Conservation (phyloP, 2,113 vertebrate genomes). For the Romanogobio albipinnatus region DNA sequence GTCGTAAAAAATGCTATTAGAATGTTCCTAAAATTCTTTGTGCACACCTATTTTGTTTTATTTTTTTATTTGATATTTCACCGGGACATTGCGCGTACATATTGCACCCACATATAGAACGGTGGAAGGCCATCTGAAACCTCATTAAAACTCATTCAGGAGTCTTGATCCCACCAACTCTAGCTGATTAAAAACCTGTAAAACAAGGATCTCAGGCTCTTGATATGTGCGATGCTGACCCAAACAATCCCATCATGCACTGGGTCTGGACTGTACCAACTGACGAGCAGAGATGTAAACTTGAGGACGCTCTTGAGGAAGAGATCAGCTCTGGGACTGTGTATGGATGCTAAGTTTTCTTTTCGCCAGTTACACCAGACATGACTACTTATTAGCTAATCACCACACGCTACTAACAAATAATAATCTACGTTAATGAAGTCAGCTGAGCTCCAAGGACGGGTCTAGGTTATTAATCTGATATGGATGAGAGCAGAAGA, state of each 20-base stretch:
- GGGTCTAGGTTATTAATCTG: conserved; percentile 65
- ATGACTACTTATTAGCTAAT: conserved; percentile 69
- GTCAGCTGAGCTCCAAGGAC: conserved; percentile 60
- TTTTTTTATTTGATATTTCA: not conserved
- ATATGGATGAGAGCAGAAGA: conserved; percentile 69
- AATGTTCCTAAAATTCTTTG: too few species aligned
- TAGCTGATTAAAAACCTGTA: not conserved
- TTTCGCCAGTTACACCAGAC: conserved; percentile 66
- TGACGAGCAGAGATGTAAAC: conserved; percentile 5
- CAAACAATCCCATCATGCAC: conserved; percentile 27
- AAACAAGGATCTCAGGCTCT: not conserved
- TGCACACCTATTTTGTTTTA: too few species aligned
- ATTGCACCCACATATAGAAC: not conserved
- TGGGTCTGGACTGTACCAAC: conserved; percentile 5
- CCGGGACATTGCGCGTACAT: not conserved
- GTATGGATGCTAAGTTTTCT: not conserved
- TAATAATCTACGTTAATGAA: conserved; percentile 72
- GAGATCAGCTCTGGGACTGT: conserved; percentile 8
- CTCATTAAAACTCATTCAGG: not conserved
- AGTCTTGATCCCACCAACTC: not conserved
- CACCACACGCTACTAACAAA: conserved; percentile 68
- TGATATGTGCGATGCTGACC: not conserved
- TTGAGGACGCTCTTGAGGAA: not conserved
- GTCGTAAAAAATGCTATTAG: not conserved
- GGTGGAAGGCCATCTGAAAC: not conserved